A percentile compares a stretch with the other conserved stretches of the same genome.
Evolutionary conservation across 2,113 vertebrate species (phyloP).

Genomic region (Hippocampus comes): DNA sequence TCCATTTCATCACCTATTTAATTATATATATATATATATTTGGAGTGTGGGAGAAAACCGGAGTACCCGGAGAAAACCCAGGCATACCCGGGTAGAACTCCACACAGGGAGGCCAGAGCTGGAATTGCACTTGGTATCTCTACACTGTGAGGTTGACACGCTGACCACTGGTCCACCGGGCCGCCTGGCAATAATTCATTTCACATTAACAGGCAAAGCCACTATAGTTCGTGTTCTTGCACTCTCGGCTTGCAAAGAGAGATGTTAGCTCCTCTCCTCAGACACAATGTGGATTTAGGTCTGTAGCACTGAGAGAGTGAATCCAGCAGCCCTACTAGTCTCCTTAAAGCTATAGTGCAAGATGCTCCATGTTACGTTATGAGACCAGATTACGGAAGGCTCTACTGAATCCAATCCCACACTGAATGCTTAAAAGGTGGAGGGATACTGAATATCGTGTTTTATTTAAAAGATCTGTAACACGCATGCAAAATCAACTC

Average conservation of each 20-base stretch:
- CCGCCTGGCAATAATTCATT: too few relatives aligned
- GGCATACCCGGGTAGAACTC: too few relatives aligned
- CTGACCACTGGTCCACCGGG: too few relatives aligned
- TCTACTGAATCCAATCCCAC: background rate
- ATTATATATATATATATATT: too few relatives aligned
- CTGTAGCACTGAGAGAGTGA: constrained; percentile 12
- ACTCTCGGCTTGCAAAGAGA: background rate
- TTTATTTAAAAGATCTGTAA: background rate
- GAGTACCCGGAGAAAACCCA: too few relatives aligned
- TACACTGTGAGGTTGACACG: too few relatives aligned
- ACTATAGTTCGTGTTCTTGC: too few relatives aligned
- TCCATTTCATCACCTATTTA: too few relatives aligned
- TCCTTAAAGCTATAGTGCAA: constrained; percentile 44
- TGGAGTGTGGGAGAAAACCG: too few relatives aligned
- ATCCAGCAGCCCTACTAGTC: constrained; percentile 38
- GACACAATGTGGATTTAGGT: constrained; percentile 46
- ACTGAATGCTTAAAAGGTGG: constrained; percentile 5
- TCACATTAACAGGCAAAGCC: background rate
- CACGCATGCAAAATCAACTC: background rate
- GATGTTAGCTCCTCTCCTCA: constrained; percentile 13
- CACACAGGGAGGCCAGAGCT: too few relatives aligned
- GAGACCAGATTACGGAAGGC: constrained; percentile 38
- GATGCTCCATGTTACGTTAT: constrained; percentile 22
- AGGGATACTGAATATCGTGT: background rate
- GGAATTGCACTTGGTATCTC: too few relatives aligned